These are phyloP conservation scores for Synanthedon formicaeformis DNA, from an alignment of 2,888 invertebrate genomes.

Conservation along the genomic window DNA sequence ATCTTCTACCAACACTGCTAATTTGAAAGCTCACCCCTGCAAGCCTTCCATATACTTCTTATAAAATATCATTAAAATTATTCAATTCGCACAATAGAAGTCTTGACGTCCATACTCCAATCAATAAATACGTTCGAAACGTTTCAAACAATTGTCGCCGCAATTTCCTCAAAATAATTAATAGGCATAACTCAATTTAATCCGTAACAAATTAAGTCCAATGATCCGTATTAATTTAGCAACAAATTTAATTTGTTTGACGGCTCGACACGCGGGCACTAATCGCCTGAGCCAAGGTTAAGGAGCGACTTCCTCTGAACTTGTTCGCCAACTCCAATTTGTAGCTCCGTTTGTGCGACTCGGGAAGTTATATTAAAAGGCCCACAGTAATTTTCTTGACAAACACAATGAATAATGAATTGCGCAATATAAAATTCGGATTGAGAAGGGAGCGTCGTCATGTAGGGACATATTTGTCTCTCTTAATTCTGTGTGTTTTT, in stretches of 20 bases:
- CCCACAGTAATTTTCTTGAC: slow-evolving; percentile 66
- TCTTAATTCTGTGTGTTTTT: slow-evolving; percentile 67
- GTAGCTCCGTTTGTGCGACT: slow-evolving; percentile 31
- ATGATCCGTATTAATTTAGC: slow-evolving; percentile 47
- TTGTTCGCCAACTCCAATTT: slow-evolving; percentile 58
- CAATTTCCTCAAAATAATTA: slow-evolving; percentile 4
- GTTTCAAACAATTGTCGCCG: slow-evolving; percentile 1
- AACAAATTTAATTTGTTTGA: slow-evolving; percentile 51
- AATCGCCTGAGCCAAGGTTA: slow-evolving; percentile 43
- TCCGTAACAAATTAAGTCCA: slow-evolving; percentile 20
- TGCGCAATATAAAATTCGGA: slow-evolving; percentile 66
- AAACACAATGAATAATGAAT: slow-evolving; percentile 66
- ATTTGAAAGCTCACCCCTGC: slow-evolving; percentile 49
- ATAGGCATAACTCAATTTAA: slow-evolving; percentile 16
- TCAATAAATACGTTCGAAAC: not conserved
- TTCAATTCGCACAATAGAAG: not conserved
- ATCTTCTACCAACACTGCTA: slow-evolving; percentile 59
- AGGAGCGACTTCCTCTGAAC: slow-evolving; percentile 40
- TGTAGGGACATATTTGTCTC: slow-evolving; percentile 60
- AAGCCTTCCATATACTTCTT: not conserved
- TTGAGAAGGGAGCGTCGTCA: slow-evolving; percentile 55
- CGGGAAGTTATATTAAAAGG: slow-evolving; percentile 69
- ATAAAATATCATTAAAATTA: slow-evolving; percentile 2
- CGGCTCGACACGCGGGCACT: slow-evolving; percentile 43
- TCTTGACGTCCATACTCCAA: not conserved